Evolutionary conservation across 2,888 invertebrate genomes (phyloP).

Genomic region (Mystacides longicornis): DNA sequence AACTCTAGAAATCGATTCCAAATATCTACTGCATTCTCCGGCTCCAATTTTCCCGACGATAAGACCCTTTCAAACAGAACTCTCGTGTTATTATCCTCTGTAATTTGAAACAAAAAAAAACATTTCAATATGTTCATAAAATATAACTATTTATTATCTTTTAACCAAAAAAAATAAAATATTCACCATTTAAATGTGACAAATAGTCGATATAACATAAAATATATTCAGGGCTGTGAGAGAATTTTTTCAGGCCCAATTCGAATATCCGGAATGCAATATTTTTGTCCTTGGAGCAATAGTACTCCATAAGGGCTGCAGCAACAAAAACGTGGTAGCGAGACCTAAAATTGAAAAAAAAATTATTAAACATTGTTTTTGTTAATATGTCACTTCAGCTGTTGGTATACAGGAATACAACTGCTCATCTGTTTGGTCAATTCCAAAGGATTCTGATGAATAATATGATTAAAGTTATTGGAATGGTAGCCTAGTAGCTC

Average conservation of each 20-base stretch:
- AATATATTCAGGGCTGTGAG: conserved; percentile 91
- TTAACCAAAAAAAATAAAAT: not conserved
- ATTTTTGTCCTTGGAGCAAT: conserved; percentile 96
- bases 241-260: conserved; percentile 93
- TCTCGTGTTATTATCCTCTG: conserved; percentile 98
- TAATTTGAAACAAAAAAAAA: not conserved
- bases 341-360: conserved; percentile 40
- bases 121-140: not conserved
- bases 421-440: no score
- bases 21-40: conserved; percentile 92
- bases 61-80: conserved; percentile 97
- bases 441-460: no score
- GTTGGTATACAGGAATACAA: no score
- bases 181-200: conserved; percentile 88
- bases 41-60: conserved; percentile 83
- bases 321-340: conserved; percentile 93
- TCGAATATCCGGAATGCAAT: conserved; percentile 97
- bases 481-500: no score
- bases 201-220: conserved; percentile 94
- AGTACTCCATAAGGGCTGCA: conserved; percentile 98
- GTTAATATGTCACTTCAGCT: not conserved
- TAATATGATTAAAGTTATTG: no score
- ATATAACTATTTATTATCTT: not conserved
- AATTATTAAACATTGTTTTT: not conserved
- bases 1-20: conserved; percentile 99